These are phyloP conservation scores for Sylvilagus floridanus DNA, from an alignment of 2,797 vertebrate genomes.

Conservation along the genomic window DNA sequence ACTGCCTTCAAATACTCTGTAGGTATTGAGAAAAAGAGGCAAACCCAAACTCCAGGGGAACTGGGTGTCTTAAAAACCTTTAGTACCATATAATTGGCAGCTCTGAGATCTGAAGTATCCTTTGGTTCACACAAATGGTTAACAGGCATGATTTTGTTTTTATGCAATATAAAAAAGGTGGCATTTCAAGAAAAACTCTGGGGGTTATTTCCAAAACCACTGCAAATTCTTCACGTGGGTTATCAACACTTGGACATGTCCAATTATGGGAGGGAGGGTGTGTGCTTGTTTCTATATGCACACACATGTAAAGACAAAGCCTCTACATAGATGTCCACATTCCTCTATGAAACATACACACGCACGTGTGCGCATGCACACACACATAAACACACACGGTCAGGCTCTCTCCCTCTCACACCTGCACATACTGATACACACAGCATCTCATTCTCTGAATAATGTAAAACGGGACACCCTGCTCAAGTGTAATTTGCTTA, in stretches of 20 bases:
- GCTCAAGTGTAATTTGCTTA: constrained; percentile 86
- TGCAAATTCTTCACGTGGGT: constrained; percentile 78
- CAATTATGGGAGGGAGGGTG: constrained; percentile 62
- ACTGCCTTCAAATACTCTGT: constrained; percentile 75
- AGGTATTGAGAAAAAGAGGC: constrained; percentile 62
- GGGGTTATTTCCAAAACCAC: constrained; percentile 72
- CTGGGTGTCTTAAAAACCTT: constrained; percentile 83
- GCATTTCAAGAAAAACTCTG: constrained; percentile 73
- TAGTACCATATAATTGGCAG: constrained; percentile 87
- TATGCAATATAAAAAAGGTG: constrained; percentile 72
- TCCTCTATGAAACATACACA: constrained; percentile 69
- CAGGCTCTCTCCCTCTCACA: constrained; percentile 77
- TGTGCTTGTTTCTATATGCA: constrained; percentile 76
- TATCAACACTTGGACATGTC: constrained; percentile 67
- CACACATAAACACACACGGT: constrained; percentile 52
- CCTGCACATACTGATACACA: neutral
- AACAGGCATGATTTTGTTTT: constrained; percentile 80
- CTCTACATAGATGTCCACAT: constrained; percentile 73
- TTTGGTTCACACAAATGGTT: constrained; percentile 86
- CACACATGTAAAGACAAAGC: constrained; percentile 60
- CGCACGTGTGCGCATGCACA: neutral
- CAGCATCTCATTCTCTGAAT: constrained; percentile 46
- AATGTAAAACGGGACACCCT: constrained; percentile 86
- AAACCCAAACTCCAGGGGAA: constrained; percentile 75
- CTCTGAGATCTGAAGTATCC: constrained; percentile 84